phyloP scores from a whole-genome alignment of 2,888 invertebrate species.

The Cosmorhoe ocellata region DNA sequence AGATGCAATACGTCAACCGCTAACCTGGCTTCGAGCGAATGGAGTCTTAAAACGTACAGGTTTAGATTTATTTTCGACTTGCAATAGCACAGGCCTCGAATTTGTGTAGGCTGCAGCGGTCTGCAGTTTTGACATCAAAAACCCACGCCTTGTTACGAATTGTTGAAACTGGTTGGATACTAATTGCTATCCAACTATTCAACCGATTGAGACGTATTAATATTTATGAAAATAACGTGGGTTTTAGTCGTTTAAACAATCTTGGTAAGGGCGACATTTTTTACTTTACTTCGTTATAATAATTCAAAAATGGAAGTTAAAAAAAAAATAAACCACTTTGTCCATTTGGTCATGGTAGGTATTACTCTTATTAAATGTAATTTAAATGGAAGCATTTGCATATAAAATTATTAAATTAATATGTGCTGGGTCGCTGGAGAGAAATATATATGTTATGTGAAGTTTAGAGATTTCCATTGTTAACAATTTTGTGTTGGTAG shows the following conservation, averaged over 20 bases:
- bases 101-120: conserved; percentile 28
- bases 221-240: background rate
- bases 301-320: no score
- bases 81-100: conserved; percentile 11
- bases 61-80: conserved; percentile 25
- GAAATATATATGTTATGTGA: background rate
- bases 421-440: background rate
- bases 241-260: background rate
- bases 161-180: conserved; percentile 6
- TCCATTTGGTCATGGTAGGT: no score
- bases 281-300: no score
- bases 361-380: no score
- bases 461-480: background rate
- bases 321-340: no score
- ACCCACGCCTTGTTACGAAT: conserved; percentile 37
- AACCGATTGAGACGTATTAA: conserved; percentile 3
- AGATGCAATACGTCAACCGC: conserved; percentile 51
- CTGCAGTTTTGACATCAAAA: conserved; percentile 34
- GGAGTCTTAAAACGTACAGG: conserved; percentile 41
- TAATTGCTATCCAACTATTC: background rate
- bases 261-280: no score
- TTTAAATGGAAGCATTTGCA: conserved; percentile 9
- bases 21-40: conserved; percentile 40
- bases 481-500: no score
- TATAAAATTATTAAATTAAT: conserved; percentile 6